Conservation (phyloP, 2,797 vertebrate genomes). For the Scarus forsteni region DNA sequence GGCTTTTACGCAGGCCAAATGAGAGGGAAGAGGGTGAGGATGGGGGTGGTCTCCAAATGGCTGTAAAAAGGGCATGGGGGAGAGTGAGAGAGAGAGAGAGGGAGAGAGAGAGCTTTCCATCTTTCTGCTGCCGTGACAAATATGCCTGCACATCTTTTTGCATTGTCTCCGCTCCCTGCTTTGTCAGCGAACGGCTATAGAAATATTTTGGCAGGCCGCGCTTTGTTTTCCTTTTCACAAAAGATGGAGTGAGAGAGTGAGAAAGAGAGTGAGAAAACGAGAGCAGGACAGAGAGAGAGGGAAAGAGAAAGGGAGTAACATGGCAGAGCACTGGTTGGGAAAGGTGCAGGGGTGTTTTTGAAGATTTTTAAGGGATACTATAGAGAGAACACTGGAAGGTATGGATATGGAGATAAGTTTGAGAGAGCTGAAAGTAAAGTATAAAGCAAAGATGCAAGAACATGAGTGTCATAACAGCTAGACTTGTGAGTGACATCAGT, state of each 20-base stretch:
- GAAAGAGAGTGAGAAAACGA: slow-evolving; percentile 15
- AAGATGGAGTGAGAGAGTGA: slow-evolving; percentile 76
- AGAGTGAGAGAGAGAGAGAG: slow-evolving; percentile 42
- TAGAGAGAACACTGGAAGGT: slow-evolving; percentile 2
- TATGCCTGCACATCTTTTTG: slow-evolving; percentile 83
- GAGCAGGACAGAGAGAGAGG: neutral
- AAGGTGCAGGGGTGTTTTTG: slow-evolving; percentile 65
- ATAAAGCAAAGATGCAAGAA: neutral
- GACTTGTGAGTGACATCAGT: too few relatives aligned
- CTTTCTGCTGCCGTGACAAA: slow-evolving; percentile 84
- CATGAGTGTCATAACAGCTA: neutral
- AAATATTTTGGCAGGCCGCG: slow-evolving; percentile 87
- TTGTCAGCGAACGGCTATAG: slow-evolving; percentile 87
- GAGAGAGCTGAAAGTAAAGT: neutral
- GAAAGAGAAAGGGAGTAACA: slow-evolving; percentile 11
- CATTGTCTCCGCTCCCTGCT: slow-evolving; percentile 84
- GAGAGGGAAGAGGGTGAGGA: slow-evolving; percentile 12
- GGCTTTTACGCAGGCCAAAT: slow-evolving; percentile 66
- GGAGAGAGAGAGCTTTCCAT: slow-evolving; percentile 71
- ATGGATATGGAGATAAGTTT: neutral
- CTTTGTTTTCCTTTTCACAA: slow-evolving; percentile 89
- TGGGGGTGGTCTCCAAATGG: slow-evolving; percentile 52
- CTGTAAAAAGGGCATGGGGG: slow-evolving; percentile 68
- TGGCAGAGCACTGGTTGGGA: slow-evolving; percentile 34
- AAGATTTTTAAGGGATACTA: slow-evolving; percentile 41